These are phyloP conservation scores for Podocnemis expansa DNA, from an alignment of 2,113 vertebrate genomes.

Conservation along the genomic window DNA sequence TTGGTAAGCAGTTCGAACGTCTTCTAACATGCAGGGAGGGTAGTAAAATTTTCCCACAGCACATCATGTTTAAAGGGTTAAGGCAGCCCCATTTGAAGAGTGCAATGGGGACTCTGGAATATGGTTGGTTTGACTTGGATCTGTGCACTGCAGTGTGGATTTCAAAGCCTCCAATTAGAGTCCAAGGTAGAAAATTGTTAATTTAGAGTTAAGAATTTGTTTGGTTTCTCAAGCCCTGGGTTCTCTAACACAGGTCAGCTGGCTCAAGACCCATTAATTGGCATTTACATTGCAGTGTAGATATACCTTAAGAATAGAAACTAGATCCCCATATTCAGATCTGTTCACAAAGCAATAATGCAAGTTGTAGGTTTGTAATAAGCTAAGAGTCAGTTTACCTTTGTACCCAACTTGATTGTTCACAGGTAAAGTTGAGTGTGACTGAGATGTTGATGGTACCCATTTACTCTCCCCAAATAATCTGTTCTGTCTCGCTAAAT, in stretches of 20 bases:
- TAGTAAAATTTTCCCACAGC: background rate
- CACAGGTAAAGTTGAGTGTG: background rate
- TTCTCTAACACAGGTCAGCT: background rate
- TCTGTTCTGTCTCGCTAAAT: background rate
- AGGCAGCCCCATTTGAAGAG: background rate
- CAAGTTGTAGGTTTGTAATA: background rate
- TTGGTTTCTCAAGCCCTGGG: background rate
- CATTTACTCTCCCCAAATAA: background rate
- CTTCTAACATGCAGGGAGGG: background rate
- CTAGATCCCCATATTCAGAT: background rate
- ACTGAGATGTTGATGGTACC: rapidly evolving
- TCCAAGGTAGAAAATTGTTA: background rate
- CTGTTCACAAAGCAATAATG: background rate
- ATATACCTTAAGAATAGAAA: background rate
- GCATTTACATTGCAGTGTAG: background rate
- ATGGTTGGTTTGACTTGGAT: background rate
- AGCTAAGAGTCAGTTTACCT: background rate
- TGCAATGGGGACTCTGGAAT: no score
- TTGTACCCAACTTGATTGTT: background rate
- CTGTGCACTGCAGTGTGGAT: background rate
- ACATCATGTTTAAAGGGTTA: background rate
- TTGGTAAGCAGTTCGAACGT: background rate
- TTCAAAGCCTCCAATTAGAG: no score
- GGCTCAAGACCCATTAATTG: background rate
- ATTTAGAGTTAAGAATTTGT: background rate